Evolutionary conservation across 2,797 vertebrate species (phyloP), one percentile per base, ranked within the genome.

Genomic region (Phataginus tetradactyla): DNA sequence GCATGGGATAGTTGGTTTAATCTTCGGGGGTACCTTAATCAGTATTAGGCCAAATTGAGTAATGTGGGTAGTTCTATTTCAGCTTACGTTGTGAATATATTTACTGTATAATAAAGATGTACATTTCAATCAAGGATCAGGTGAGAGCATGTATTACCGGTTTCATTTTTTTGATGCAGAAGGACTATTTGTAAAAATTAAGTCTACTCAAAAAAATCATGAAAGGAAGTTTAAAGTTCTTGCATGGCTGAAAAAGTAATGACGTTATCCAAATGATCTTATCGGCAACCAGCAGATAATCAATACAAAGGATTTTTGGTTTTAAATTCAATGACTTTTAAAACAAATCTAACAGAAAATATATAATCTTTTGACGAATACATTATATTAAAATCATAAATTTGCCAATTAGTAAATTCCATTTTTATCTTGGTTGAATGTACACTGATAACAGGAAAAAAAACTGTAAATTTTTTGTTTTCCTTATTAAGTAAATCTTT

Each of bases 251-350:
- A 8, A 72, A 69, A 84, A 63, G 51, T 15, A 84, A 3, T 83
- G 27, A 49, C 32, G n/a, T 51, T 37, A 78, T 42, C 10, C 57
- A 42, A 71, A 88, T 53, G 61, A n/a, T 61, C 42, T 45, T 89
- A 34, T 14, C 84, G 39, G 9, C 42, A 74, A 79, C 42, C 81
- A 79, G 78, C 20, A 88, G 69, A 80, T 81, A 72, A 69, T n/a
- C 13, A 57, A 6, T 83, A 34, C 10, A 51, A 85, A 90, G 10
- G 39, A 63, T 49, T 77, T 75, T 72, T 20, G 18, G 29, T 57
- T 95, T 45, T 90, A 77, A 94, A 69, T 83, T 95, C 59, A 87
- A 57, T 77, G 10, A 71, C 29, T 75, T 84, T 93, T 75, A 69
- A 83, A 55, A n/a, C 4, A 77, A 42, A 53, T 34, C 32, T 57